Evolutionary conservation across 1,140 invertebrate species (phyloP).

Genomic region (Penaeus chinensis): DNA sequence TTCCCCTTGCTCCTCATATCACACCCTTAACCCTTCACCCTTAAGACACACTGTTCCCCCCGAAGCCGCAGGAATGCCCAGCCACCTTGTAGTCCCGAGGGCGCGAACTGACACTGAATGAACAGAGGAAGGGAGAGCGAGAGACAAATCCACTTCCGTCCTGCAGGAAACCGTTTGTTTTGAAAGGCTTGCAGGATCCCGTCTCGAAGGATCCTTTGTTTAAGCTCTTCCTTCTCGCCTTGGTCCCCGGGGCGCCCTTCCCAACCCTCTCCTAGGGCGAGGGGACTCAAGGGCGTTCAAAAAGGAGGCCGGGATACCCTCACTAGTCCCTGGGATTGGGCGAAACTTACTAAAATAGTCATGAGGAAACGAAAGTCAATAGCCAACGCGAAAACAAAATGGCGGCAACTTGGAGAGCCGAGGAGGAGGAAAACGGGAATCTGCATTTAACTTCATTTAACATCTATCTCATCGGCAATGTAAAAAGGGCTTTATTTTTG

Average conservation of each 20-base stretch:
- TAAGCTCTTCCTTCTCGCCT: conserved; percentile 1
- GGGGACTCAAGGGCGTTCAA: conserved; percentile 29
- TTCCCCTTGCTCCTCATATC: too few species aligned
- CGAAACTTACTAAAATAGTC: conserved; percentile 56
- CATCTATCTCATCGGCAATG: neutral
- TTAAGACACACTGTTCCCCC: too few species aligned
- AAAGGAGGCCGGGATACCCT: conserved; percentile 20
- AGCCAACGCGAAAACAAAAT: conserved; percentile 59
- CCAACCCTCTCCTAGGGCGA: neutral
- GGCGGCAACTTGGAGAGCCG: conserved; percentile 38
- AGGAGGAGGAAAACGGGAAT: conserved; percentile 39
- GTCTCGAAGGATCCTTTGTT: conserved; percentile 41
- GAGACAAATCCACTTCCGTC: conserved; percentile 45
- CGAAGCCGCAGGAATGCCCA: too few species aligned
- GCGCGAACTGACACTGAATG: too few species aligned
- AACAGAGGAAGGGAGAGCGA: neutral
- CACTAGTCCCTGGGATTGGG: conserved; percentile 16
- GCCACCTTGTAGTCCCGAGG: too few species aligned
- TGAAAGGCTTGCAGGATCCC: conserved; percentile 36
- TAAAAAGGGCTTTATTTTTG: neutral
- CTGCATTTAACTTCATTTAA: conserved; percentile 31
- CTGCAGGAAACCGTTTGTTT: conserved; percentile 57
- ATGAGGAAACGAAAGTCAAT: conserved; percentile 60
- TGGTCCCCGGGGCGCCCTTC: neutral
- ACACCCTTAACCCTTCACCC: too few species aligned